Percentiles rank a stretch among this genome's conserved stretches.
phyloP scores from a whole-genome alignment of 2,113 vertebrate species.

The Tachuris rubrigastra region DNA sequence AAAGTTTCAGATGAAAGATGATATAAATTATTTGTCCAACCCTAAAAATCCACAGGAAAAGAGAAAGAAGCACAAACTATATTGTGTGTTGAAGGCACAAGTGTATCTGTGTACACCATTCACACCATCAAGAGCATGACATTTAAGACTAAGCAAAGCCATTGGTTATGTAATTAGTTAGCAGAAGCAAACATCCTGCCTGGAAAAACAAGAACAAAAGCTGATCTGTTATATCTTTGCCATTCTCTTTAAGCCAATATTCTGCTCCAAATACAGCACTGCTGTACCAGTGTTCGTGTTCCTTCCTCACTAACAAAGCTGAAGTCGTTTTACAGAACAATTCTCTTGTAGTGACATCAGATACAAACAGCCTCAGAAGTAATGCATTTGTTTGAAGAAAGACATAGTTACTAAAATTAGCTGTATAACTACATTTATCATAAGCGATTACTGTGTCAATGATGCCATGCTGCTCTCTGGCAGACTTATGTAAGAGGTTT shows the following conservation, averaged over 20 bases:
- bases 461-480: neutral
- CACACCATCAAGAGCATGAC: slow-evolving; percentile 53
- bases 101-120: slow-evolving; percentile 42
- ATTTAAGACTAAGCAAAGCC: slow-evolving; percentile 73
- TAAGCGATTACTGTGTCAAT: neutral
- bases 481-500: slow-evolving; percentile 20
- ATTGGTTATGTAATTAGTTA: slow-evolving; percentile 71
- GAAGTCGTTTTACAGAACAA: slow-evolving; percentile 25
- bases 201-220: slow-evolving; percentile 71
- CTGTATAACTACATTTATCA: neutral
- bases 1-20: neutral
- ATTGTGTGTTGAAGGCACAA: slow-evolving; percentile 34
- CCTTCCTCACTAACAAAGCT: slow-evolving; percentile 35
- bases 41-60: neutral
- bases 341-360: slow-evolving; percentile 17
- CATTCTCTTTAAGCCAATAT: slow-evolving; percentile 55
- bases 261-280: slow-evolving; percentile 44
- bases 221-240: slow-evolving; percentile 55
- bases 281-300: slow-evolving; percentile 35
- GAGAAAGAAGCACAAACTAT: neutral
- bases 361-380: slow-evolving; percentile 19
- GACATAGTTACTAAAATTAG: slow-evolving; percentile 31
- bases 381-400: neutral
- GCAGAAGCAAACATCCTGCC: slow-evolving; percentile 65
- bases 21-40: neutral